A percentile compares a stretch with the other conserved stretches of the same genome.
Conservation (phyloP, 2,113 vertebrate species). For the Limnothrissa miodon region DNA sequence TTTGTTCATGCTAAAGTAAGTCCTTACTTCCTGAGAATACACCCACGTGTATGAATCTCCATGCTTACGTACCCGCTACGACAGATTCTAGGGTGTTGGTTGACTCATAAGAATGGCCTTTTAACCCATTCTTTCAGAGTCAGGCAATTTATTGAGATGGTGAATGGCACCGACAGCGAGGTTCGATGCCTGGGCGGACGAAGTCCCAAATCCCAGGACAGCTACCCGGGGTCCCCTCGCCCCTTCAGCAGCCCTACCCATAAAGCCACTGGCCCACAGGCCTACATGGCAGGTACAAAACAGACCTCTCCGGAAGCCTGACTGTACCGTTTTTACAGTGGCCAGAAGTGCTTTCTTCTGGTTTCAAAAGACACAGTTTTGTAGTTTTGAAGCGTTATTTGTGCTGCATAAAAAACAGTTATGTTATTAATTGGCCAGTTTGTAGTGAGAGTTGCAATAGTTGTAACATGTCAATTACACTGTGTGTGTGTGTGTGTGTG, state of each 20-base stretch:
- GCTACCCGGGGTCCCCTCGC: conserved; percentile 89
- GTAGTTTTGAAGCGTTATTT: no score
- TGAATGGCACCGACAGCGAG: conserved; percentile 98
- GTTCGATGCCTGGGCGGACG: conserved; percentile 94
- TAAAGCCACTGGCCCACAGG: conserved; percentile 83
- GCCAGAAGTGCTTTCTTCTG: no score
- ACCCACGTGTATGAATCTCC: not conserved
- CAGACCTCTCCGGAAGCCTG: not conserved
- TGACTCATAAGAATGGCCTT: not conserved
- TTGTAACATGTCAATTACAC: no score
- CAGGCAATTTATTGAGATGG: conserved; percentile 99
- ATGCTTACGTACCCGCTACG: not conserved
- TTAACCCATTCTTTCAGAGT: conserved; percentile 73
- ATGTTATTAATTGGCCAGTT: no score
- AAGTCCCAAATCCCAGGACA: conserved; percentile 98
- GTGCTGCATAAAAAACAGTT: no score
- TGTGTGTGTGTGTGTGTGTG: no score
- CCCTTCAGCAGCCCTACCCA: conserved; percentile 90
- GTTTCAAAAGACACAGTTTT: no score
- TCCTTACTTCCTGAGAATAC: not conserved
- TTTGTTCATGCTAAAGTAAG: conserved; percentile 98
- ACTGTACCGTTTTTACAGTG: no score
- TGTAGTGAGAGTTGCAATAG: no score
- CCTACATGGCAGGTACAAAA: conserved; percentile 78
- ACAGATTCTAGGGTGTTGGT: not conserved